Conservation (phyloP, 2,888 invertebrate genomes). For the Nematopogon swammerdamellus region DNA sequence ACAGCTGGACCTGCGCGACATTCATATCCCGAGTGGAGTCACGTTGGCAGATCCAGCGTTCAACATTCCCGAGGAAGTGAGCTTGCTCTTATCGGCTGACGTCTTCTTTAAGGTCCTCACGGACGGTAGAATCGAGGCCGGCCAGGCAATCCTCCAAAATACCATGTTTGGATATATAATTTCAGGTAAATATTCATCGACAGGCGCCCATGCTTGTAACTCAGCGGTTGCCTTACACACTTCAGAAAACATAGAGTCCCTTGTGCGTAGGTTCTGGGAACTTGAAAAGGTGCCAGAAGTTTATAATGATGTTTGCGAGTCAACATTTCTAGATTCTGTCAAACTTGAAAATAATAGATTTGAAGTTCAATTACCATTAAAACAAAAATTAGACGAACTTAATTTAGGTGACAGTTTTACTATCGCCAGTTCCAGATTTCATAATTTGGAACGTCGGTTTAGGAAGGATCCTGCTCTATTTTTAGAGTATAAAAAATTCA, state of each 20-base stretch:
- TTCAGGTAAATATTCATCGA: slow-evolving; percentile 6
- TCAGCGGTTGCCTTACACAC: neutral
- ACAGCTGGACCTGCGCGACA: slow-evolving; percentile 5
- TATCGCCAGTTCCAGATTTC: slow-evolving; percentile 10
- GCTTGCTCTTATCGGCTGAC: slow-evolving; percentile 10
- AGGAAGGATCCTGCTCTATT: slow-evolving; percentile 4
- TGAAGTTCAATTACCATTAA: slow-evolving; percentile 10
- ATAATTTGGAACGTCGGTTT: slow-evolving; percentile 10
- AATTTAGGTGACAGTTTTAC: slow-evolving; percentile 11
- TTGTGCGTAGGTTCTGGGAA: too few species aligned
- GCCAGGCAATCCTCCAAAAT: slow-evolving; percentile 1
- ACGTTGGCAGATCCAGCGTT: slow-evolving; percentile 9
- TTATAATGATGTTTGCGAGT: slow-evolving; percentile 7
- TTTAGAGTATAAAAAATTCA: slow-evolving; percentile 6
- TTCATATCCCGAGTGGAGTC: slow-evolving; percentile 6
- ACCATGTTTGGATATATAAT: slow-evolving; percentile 9
- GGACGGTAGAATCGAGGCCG: slow-evolving; percentile 2
- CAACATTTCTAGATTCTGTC: slow-evolving; percentile 6
- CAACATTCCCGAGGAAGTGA: slow-evolving; percentile 7
- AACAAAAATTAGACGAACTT: slow-evolving; percentile 6
- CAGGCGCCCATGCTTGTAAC: neutral
- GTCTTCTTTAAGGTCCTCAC: slow-evolving; percentile 12
- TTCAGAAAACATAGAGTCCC: too few species aligned
- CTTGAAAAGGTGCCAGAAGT: slow-evolving; percentile 10
- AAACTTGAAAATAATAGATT: slow-evolving; percentile 8